Conservation (phyloP, 2,113 vertebrate genomes). For the Cinclus mexicanus region DNA sequence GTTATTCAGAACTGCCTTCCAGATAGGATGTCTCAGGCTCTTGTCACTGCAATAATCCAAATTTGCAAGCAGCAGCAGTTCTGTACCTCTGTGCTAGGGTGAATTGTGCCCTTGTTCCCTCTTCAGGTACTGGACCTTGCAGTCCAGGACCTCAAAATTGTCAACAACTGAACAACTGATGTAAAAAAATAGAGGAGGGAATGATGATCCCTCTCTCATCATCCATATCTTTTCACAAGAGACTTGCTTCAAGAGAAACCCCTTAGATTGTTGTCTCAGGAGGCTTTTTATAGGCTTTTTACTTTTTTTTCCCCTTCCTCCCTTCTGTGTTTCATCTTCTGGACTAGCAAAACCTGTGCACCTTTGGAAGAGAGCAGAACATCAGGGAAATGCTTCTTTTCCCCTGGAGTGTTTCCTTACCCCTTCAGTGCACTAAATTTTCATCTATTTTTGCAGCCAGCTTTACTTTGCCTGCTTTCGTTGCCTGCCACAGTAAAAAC, state of each 20-base stretch:
- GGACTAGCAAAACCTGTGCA: neutral
- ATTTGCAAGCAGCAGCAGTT: neutral
- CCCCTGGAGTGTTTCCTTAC: neutral
- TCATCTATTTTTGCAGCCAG: neutral
- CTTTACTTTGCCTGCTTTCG: neutral
- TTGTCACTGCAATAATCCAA: neutral
- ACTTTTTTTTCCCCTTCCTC: neutral
- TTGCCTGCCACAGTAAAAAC: neutral
- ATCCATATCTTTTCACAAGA: neutral
- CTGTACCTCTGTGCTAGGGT: neutral
- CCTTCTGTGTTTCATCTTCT: neutral
- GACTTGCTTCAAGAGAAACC: neutral
- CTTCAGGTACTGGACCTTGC: neutral
- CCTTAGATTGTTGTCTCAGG: neutral
- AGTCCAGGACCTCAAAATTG: neutral
- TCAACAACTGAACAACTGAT: neutral
- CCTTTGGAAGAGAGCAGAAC: neutral
- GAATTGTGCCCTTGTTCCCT: neutral
- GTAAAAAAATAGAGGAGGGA: neutral
- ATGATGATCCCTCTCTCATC: neutral
- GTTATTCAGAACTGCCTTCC: neutral
- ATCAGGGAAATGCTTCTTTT: neutral
- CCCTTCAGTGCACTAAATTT: neutral
- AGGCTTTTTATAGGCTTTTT: neutral
- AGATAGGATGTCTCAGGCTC: neutral